Evolutionary conservation across 2,113 vertebrate genomes (phyloP).

Genomic region (Pteruthius melanotis): DNA sequence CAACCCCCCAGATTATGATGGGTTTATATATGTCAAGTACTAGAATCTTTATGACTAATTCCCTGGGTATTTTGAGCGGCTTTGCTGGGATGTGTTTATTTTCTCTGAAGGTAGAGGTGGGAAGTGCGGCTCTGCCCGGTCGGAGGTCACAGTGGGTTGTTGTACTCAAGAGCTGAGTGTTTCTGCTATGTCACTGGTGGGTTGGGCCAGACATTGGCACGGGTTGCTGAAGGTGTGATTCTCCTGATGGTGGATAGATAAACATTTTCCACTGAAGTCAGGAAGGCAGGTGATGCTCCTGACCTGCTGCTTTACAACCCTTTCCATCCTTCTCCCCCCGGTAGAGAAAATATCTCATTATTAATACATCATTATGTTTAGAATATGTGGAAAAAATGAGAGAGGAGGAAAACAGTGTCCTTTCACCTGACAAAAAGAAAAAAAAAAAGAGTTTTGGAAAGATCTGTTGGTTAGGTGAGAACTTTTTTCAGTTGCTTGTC

Average conservation of each 20-base stretch:
- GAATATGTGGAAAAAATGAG: neutral
- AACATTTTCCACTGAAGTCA: neutral
- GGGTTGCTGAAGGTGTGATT: neutral
- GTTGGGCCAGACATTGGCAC: neutral
- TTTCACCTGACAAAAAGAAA: neutral
- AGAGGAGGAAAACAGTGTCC: neutral
- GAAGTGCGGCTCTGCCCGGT: neutral
- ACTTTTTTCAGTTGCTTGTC: neutral
- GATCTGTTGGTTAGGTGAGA: neutral
- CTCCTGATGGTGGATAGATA: neutral
- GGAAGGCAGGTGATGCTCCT: neutral
- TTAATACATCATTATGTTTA: neutral
- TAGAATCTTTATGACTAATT: constrained; percentile 20
- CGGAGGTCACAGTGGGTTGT: neutral
- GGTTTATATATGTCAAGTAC: neutral
- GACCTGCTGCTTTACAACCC: neutral
- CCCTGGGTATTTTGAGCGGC: neutral
- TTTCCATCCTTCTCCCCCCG: neutral
- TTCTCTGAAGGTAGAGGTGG: neutral
- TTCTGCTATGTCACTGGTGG: neutral
- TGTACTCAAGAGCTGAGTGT: neutral
- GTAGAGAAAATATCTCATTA: neutral
- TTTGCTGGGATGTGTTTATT: constrained; percentile 3
- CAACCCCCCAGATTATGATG: neutral
- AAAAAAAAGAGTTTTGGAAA: neutral